These are phyloP conservation scores for Henricia sp. DNA, from an alignment of 53 echinoderm and acorn worm species.

Conservation along the genomic window DNA sequence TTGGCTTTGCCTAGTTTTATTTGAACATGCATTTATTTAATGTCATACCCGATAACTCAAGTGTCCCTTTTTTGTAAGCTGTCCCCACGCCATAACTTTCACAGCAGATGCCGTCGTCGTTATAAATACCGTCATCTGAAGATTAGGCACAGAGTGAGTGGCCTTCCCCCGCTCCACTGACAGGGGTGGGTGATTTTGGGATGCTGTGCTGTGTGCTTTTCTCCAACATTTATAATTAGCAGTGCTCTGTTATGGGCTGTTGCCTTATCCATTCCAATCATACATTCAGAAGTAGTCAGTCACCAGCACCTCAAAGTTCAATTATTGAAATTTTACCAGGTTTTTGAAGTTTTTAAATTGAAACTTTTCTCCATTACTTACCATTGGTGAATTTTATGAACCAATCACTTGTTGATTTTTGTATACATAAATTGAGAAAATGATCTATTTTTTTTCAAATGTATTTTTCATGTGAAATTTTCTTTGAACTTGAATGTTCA, in stretches of 20 bases:
- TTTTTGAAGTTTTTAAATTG: too few species aligned
- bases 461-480: too few species aligned
- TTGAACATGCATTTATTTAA: not conserved
- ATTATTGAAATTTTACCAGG: too few species aligned
- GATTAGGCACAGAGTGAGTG: conserved; percentile 36
- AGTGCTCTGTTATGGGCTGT: not conserved
- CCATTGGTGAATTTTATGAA: too few species aligned
- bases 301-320: too few species aligned
- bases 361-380: too few species aligned
- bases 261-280: too few species aligned
- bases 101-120: conserved; percentile 12
- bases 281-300: too few species aligned
- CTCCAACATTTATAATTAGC: not conserved
- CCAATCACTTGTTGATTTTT: too few species aligned
- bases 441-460: too few species aligned
- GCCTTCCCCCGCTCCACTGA: not conserved
- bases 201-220: conserved; percentile 29
- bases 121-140: not conserved
- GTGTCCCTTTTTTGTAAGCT: conserved; percentile 34
- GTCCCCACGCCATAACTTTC: conserved; percentile 33
- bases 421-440: too few species aligned
- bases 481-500: too few species aligned
- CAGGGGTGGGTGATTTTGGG: conserved; percentile 9
- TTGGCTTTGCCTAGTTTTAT: not conserved
- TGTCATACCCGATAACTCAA: not conserved